phyloP scores from a whole-genome alignment of 2,888 invertebrate species.

The Campaea margaritaria region DNA sequence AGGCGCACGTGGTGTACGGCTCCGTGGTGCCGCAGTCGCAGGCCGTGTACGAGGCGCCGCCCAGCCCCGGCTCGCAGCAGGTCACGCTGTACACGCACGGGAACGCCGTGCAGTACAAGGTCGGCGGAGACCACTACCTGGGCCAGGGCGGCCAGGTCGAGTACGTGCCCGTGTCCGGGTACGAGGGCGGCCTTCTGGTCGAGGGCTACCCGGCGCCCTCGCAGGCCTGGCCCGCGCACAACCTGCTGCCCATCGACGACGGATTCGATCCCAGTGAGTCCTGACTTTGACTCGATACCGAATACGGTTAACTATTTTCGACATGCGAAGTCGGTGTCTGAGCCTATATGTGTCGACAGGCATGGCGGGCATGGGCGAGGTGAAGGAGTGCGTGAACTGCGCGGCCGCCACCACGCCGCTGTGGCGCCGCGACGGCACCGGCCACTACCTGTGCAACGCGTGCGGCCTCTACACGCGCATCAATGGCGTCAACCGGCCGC shows the following conservation, averaged over 20 bases:
- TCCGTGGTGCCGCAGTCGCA: conserved; percentile 75
- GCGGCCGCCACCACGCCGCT: conserved; percentile 96
- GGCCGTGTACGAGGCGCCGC: conserved; percentile 82
- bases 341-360: conserved; percentile 45
- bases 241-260: conserved; percentile 78
- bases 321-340: background rate
- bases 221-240: conserved; percentile 78
- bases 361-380: conserved; percentile 84
- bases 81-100: conserved; percentile 85
- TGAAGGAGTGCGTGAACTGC: conserved; percentile 97
- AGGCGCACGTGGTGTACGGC: conserved; percentile 78
- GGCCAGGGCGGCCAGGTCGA: conserved; percentile 72
- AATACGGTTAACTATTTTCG: background rate
- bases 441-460: conserved; percentile 99
- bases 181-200: conserved; percentile 76
- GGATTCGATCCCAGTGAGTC: conserved; percentile 79
- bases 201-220: conserved; percentile 72
- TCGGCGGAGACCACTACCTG: conserved; percentile 76
- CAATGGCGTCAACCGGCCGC: conserved; percentile 91
- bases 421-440: conserved; percentile 99
- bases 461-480: conserved; percentile 96
- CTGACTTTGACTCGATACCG: background rate
- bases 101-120: conserved; percentile 84
- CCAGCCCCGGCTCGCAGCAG: conserved; percentile 86
- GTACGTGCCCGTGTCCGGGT: conserved; percentile 79